Percentiles rank a stretch among this genome's conserved stretches.
These are phyloP conservation scores for Ennomos quercinarius DNA, from an alignment of 2,888 invertebrate species.

Conservation along the genomic window DNA sequence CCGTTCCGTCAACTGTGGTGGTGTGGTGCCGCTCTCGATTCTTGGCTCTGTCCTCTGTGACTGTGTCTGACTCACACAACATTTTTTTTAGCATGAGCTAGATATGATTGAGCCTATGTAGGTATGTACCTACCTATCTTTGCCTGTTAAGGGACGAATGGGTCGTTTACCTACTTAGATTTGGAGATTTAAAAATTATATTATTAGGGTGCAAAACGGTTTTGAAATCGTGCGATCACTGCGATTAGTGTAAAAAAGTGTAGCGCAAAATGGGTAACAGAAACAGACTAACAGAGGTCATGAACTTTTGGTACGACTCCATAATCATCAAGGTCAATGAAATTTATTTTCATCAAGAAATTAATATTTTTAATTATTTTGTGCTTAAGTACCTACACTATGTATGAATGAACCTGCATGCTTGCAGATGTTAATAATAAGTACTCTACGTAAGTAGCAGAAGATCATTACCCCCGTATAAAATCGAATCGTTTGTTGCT, in stretches of 20 bases:
- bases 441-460: too few species aligned
- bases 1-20: conserved; percentile 29
- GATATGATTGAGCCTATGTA: too few species aligned
- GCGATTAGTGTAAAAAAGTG: neutral
- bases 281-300: conserved; percentile 4
- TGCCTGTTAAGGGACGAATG: conserved; percentile 9
- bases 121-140: too few species aligned
- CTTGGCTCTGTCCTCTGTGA: too few species aligned
- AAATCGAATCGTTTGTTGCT: too few species aligned
- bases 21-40: too few species aligned
- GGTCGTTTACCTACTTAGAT: neutral
- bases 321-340: conserved; percentile 13
- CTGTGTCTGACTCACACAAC: conserved; percentile 54
- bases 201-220: too few species aligned
- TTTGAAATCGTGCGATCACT: too few species aligned
- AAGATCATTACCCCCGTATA: too few species aligned
- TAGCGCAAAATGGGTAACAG: neutral
- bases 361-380: neutral
- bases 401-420: too few species aligned
- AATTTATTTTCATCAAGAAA: neutral
- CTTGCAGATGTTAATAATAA: too few species aligned
- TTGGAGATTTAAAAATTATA: too few species aligned
- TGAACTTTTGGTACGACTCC: conserved; percentile 9
- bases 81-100: conserved; percentile 38
- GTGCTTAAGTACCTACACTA: neutral